Percentiles rank a stretch among this genome's conserved stretches.
Evolutionary conservation across 2,888 invertebrate species (phyloP).

Genomic region (Chrysolina oricalcia): DNA sequence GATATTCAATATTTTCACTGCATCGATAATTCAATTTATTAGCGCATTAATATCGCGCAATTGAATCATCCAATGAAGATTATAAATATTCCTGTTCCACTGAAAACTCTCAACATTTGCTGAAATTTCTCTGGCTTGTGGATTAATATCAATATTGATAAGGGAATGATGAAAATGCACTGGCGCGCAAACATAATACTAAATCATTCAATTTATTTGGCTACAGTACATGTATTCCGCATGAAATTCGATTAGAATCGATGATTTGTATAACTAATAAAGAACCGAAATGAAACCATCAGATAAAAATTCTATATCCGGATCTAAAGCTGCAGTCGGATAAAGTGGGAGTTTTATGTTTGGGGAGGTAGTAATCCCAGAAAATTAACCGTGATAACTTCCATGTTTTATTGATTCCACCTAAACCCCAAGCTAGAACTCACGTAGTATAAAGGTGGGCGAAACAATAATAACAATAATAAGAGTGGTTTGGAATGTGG

Average conservation of each 20-base stretch:
- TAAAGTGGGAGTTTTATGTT: constrained; percentile 8
- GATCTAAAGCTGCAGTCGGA: background rate
- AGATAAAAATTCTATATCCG: constrained; percentile 29
- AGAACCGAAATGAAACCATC: constrained; percentile 4
- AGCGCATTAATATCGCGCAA: too few relatives aligned
- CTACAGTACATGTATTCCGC: background rate
- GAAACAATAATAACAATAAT: too few relatives aligned
- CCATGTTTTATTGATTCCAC: background rate
- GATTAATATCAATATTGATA: too few relatives aligned
- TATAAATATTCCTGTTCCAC: too few relatives aligned
- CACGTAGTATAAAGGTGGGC: too few relatives aligned
- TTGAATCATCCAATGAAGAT: too few relatives aligned
- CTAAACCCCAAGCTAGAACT: background rate
- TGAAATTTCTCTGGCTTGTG: too few relatives aligned
- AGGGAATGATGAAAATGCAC: too few relatives aligned
- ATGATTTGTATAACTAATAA: constrained; percentile 9
- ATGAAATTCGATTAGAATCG: background rate
- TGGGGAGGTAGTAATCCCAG: background rate
- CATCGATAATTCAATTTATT: too few relatives aligned
- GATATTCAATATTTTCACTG: too few relatives aligned
- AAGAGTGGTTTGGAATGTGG: too few relatives aligned
- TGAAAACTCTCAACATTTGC: too few relatives aligned
- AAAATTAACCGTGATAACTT: background rate
- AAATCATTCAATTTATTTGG: constrained; percentile 5
- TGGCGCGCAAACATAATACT: background rate